A percentile compares a stretch with the other conserved stretches of the same genome.
Conservation (phyloP, 2,113 vertebrate species). For the Trichechus manatus region DNA sequence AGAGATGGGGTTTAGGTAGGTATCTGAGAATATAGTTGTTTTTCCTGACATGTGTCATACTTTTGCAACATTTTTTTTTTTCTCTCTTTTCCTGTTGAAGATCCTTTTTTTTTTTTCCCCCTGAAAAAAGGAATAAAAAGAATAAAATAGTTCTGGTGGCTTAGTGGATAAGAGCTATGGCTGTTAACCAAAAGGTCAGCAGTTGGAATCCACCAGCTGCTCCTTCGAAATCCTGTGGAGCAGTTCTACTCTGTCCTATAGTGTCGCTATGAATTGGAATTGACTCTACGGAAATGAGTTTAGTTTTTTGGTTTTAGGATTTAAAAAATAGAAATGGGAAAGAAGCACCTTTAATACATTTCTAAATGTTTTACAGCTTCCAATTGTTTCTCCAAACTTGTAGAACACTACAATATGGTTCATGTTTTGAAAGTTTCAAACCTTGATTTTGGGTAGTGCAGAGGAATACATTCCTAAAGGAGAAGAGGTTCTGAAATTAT, state of each 20-base stretch:
- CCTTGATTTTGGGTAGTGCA: background rate
- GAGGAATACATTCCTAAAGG: background rate
- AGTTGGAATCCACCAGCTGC: too few relatives aligned
- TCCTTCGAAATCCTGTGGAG: too few relatives aligned
- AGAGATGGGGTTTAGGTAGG: background rate
- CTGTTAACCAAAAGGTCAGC: too few relatives aligned
- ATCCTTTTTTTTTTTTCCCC: background rate
- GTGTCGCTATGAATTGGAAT: too few relatives aligned
- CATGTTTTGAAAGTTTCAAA: background rate
- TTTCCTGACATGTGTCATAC: background rate
- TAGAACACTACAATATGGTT: background rate
- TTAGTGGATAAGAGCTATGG: too few relatives aligned
- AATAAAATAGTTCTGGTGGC: background rate
- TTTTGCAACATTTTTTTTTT: background rate
- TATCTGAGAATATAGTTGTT: background rate
- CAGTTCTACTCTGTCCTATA: too few relatives aligned
- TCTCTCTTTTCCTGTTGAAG: background rate
- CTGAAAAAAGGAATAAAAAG: background rate
- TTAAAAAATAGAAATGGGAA: background rate
- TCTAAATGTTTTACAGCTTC: background rate
- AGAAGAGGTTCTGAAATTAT: background rate
- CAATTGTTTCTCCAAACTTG: background rate
- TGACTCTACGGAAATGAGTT: too few relatives aligned
- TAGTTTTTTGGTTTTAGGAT: background rate
- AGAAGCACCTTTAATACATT: background rate